Evolutionary conservation across 2,113 vertebrate species (phyloP).

Genomic region (Scortum barcoo): DNA sequence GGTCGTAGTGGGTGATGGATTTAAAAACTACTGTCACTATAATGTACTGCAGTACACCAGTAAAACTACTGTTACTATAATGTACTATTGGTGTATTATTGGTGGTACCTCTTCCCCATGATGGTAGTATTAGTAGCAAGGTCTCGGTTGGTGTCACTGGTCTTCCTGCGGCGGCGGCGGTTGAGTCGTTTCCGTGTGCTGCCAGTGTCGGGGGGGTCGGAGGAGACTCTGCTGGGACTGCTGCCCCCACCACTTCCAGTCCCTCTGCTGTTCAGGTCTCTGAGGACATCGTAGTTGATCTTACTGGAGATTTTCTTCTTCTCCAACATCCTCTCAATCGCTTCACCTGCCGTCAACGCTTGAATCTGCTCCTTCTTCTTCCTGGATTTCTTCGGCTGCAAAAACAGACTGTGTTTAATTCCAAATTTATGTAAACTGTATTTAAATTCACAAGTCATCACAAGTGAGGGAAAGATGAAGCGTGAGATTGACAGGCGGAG

Average conservation of each 20-base stretch:
- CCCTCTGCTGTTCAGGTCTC: slow-evolving; percentile 90
- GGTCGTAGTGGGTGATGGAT: too few relatives aligned
- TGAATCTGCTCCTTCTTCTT: slow-evolving; percentile 91
- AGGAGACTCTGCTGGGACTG: slow-evolving; percentile 65
- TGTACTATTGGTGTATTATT: too few relatives aligned
- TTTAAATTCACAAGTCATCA: too few relatives aligned
- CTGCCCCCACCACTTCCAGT: slow-evolving; percentile 52
- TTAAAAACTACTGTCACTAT: too few relatives aligned
- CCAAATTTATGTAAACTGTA: neutral
- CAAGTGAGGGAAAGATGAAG: too few relatives aligned
- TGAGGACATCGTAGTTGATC: slow-evolving; percentile 97
- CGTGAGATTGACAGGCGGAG: too few relatives aligned
- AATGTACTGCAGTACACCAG: too few relatives aligned
- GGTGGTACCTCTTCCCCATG: slow-evolving; percentile 87
- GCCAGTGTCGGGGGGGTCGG: slow-evolving; percentile 59
- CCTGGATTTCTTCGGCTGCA: slow-evolving; percentile 91
- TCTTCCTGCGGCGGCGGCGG: slow-evolving; percentile 86
- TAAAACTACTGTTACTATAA: too few relatives aligned
- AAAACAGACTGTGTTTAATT: slow-evolving; percentile 39
- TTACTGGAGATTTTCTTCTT: slow-evolving; percentile 99
- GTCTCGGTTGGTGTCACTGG: slow-evolving; percentile 62
- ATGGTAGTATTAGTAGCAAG: slow-evolving; percentile 80
- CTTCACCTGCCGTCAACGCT: slow-evolving; percentile 93
- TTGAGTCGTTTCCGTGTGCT: slow-evolving; percentile 81
- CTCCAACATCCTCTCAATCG: slow-evolving; percentile 98